Evolutionary conservation across 2,113 vertebrate species (phyloP).

Genomic region (Percopsis transmontana): DNA sequence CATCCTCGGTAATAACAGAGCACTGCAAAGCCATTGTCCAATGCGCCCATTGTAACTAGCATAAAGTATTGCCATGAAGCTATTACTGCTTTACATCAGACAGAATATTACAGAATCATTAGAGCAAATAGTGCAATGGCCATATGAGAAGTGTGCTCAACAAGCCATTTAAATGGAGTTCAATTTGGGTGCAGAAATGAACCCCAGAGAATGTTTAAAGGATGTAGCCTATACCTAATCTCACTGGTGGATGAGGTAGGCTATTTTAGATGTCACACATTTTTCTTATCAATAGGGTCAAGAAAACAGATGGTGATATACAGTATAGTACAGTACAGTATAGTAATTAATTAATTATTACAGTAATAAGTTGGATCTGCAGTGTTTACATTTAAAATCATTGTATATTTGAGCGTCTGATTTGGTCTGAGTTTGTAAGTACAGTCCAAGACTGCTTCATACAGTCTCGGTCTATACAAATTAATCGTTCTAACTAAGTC

Average conservation of each 20-base stretch:
- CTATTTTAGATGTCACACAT: not conserved
- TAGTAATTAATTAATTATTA: not conserved
- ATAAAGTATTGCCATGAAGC: conserved; percentile 26
- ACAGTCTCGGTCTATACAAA: not conserved
- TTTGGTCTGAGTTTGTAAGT: no score
- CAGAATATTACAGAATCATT: conserved; percentile 35
- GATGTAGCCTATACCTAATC: not conserved
- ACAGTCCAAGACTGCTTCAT: no score
- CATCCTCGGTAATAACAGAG: conserved; percentile 55
- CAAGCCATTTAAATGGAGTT: conserved; percentile 22
- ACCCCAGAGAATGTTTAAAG: not conserved
- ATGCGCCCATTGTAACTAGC: conserved; percentile 27
- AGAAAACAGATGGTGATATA: not conserved
- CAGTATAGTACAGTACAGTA: not conserved
- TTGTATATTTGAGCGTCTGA: no score
- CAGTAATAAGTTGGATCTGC: no score
- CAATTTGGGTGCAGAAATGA: conserved; percentile 1
- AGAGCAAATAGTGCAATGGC: conserved; percentile 28
- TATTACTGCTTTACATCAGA: conserved; percentile 14
- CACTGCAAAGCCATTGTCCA: conserved; percentile 50
- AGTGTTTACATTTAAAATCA: no score
- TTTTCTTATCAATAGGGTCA: not conserved
- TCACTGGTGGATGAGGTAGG: not conserved
- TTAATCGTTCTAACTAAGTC: not conserved
- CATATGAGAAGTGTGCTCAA: conserved; percentile 13